These are phyloP conservation scores for Antedon mediterranea DNA, from an alignment of 53 echinoderm and acorn worm genomes.

Conservation along the genomic window DNA sequence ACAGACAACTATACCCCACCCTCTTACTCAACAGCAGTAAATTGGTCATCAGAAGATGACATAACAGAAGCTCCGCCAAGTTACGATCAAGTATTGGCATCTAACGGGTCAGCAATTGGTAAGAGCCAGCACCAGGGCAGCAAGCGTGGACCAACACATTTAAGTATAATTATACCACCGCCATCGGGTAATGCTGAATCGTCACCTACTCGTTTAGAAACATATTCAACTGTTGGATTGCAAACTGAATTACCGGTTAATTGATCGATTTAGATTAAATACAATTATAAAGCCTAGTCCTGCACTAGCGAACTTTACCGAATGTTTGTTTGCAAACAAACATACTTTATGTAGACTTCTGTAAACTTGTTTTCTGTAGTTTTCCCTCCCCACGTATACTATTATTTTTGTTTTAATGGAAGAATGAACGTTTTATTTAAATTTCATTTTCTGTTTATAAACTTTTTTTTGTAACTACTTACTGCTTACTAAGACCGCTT, in stretches of 20 bases:
- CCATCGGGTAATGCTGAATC: neutral
- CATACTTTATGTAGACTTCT: too few relatives aligned
- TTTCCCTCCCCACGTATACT: too few relatives aligned
- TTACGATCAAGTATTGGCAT: neutral
- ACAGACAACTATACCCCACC: neutral
- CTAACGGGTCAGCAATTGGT: neutral
- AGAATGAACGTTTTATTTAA: too few relatives aligned
- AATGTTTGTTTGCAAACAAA: too few relatives aligned
- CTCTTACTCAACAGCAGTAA: neutral
- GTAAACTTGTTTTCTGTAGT: too few relatives aligned
- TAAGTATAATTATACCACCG: neutral
- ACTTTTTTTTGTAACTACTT: too few relatives aligned
- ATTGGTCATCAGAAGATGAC: neutral
- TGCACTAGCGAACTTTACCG: too few relatives aligned
- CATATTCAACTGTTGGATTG: neutral
- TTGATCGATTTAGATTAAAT: too few relatives aligned
- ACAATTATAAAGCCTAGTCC: too few relatives aligned
- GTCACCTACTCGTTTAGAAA: neutral
- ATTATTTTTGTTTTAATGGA: too few relatives aligned
- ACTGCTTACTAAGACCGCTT: too few relatives aligned
- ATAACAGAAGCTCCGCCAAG: neutral
- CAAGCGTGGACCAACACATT: neutral
- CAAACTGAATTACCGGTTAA: neutral
- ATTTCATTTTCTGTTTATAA: too few relatives aligned
- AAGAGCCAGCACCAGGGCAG: neutral